phyloP scores from a whole-genome alignment of 2,797 vertebrate species.

The Otolemur crassicaudatus region DNA sequence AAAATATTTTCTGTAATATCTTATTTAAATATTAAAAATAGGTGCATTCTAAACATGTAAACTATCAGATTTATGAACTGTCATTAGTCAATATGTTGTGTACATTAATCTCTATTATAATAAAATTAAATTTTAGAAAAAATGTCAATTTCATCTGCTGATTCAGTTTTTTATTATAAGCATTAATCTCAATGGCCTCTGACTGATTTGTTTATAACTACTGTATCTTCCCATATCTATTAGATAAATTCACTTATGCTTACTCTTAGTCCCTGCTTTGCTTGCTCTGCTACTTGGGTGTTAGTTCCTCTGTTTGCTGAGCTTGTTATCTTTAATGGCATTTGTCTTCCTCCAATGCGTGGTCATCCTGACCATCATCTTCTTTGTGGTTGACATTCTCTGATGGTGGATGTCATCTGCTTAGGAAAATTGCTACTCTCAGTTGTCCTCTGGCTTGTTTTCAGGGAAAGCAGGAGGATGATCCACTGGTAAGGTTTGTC shows the following conservation, averaged over 20 bases:
- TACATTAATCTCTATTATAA: neutral
- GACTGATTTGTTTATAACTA: neutral
- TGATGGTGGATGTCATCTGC: neutral
- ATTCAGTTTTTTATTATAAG: neutral
- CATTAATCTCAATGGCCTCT: neutral
- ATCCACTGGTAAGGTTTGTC: neutral
- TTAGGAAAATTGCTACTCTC: neutral
- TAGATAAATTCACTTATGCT: neutral
- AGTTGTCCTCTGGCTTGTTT: neutral
- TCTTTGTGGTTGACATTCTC: neutral
- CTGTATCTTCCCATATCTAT: neutral
- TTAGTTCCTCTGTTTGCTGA: neutral
- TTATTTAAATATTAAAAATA: constrained; percentile 8
- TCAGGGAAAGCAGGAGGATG: neutral
- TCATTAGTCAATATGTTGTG: neutral
- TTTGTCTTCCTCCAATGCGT: neutral
- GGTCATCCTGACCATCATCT: neutral
- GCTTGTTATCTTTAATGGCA: neutral
- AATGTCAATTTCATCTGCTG: neutral
- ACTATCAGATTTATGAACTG: neutral
- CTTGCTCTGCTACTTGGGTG: neutral
- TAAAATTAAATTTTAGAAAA: constrained; percentile 23
- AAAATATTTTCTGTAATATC: constrained; percentile 30
- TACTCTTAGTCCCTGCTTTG: neutral
- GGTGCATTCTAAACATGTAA: neutral